phyloP scores from a whole-genome alignment of 2,888 invertebrate species.

The Plebejus anna region DNA sequence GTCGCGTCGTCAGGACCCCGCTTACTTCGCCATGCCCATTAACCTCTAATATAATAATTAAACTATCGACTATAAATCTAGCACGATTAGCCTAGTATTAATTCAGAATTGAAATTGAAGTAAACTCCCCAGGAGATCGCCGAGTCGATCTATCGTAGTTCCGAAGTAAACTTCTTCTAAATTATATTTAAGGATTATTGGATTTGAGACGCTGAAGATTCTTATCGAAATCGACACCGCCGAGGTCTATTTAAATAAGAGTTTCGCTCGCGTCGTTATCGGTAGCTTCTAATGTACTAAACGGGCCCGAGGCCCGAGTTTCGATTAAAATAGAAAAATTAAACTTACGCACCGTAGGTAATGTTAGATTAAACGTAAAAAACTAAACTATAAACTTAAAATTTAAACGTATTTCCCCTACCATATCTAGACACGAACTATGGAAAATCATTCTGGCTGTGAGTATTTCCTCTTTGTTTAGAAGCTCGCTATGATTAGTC shows the following conservation, averaged over 20 bases:
- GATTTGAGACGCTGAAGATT: conserved; percentile 47
- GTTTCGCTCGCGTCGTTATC: conserved; percentile 43
- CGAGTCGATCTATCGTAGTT: conserved; percentile 67
- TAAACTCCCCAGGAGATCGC: conserved; percentile 58
- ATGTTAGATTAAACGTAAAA: conserved; percentile 69
- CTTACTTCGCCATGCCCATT: conserved; percentile 33
- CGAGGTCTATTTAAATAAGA: conserved; percentile 36
- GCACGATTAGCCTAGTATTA: conserved; percentile 70
- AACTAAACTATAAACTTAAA: conserved; percentile 57
- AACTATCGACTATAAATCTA: conserved; percentile 58
- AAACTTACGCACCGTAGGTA: conserved; percentile 77
- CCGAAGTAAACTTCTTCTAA: conserved; percentile 74
- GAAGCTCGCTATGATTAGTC: conserved; percentile 54
- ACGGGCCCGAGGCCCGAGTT: conserved; percentile 60
- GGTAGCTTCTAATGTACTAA: conserved; percentile 69
- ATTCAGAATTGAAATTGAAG: conserved; percentile 65
- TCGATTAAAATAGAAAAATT: conserved; percentile 70
- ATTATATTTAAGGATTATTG: conserved; percentile 68
- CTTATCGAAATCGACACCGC: conserved; percentile 39
- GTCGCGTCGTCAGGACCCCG: conserved; percentile 22
- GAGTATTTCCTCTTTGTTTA: conserved; percentile 68
- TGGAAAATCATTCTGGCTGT: conserved; percentile 78
- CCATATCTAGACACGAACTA: conserved; percentile 73
- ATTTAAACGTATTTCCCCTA: conserved; percentile 62
- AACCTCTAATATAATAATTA: conserved; percentile 47